Conservation (phyloP, 2,888 invertebrate species). For the Priocnemis perturbator region DNA sequence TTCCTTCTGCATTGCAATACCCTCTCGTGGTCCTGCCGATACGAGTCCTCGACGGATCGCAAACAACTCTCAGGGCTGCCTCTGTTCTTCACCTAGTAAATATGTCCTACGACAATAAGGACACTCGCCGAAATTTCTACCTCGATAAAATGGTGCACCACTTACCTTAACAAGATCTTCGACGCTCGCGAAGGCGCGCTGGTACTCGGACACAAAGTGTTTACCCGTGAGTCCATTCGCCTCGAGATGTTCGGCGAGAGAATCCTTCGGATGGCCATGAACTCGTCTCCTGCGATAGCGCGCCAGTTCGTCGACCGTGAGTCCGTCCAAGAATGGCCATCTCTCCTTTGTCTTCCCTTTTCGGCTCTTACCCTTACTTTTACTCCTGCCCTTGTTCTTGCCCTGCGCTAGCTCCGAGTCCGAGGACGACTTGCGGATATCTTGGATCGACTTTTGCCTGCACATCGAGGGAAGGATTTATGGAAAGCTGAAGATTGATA, state of each 20-base stretch:
- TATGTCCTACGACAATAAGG: no score
- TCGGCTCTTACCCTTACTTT: slow-evolving; percentile 40
- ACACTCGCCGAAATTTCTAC: no score
- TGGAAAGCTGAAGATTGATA: no score
- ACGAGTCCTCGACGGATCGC: slow-evolving; percentile 17
- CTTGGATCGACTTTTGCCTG: slow-evolving; percentile 60
- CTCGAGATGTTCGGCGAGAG: slow-evolving; percentile 52
- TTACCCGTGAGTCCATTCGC: slow-evolving; percentile 10
- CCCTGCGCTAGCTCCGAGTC: slow-evolving; percentile 71
- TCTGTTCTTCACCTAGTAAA: background rate
- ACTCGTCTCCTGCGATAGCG: slow-evolving; percentile 76
- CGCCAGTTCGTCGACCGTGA: slow-evolving; percentile 77
- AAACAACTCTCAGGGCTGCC: background rate
- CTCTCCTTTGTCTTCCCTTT: slow-evolving; percentile 53
- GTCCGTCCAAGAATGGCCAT: slow-evolving; percentile 75
- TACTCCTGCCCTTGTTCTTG: slow-evolving; percentile 23
- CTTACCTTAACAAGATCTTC: slow-evolving; percentile 62
- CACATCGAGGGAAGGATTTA: background rate
- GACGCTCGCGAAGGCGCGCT: slow-evolving; percentile 63
- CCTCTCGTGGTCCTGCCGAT: slow-evolving; percentile 26
- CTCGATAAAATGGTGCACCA: no score
- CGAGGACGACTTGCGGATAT: slow-evolving; percentile 68
- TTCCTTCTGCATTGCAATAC: slow-evolving; percentile 3
- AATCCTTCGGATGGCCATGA: slow-evolving; percentile 71
- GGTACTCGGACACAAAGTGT: slow-evolving; percentile 64